These are phyloP conservation scores for Drosophila arawakana DNA, from an alignment of 1,140 invertebrate species.

Conservation along the genomic window DNA sequence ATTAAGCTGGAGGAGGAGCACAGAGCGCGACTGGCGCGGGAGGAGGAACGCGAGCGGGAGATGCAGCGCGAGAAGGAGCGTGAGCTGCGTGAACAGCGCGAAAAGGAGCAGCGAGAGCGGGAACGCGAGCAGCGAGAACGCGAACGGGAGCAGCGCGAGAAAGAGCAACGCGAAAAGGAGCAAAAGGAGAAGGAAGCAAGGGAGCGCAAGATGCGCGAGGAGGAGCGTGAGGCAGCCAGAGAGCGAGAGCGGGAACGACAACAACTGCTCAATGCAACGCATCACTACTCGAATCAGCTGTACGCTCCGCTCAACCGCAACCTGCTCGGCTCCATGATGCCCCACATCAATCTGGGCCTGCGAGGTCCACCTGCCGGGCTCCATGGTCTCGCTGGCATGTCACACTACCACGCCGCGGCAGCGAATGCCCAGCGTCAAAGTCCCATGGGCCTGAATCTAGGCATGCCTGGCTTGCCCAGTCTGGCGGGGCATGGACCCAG, in stretches of 20 bases:
- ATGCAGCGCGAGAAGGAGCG: slow-evolving; percentile 85
- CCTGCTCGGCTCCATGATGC: slow-evolving; percentile 77
- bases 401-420: slow-evolving; percentile 78
- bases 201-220: slow-evolving; percentile 72
- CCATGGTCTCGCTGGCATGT: slow-evolving; percentile 72
- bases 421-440: slow-evolving; percentile 77
- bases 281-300: slow-evolving; percentile 81
- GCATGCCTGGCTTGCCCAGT: slow-evolving; percentile 67
- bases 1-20: slow-evolving; percentile 88
- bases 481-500: slow-evolving; percentile 69
- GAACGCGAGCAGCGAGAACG: slow-evolving; percentile 79
- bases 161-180: slow-evolving; percentile 74
- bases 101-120: slow-evolving; percentile 83
- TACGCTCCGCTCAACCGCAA: slow-evolving; percentile 78
- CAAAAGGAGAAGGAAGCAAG: slow-evolving; percentile 75
- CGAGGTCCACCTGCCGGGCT: slow-evolving; percentile 67
- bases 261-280: slow-evolving; percentile 72
- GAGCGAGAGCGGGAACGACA: slow-evolving; percentile 77
- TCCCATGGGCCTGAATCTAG: slow-evolving; percentile 78
- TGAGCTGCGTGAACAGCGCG: slow-evolving; percentile 83
- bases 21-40: slow-evolving; percentile 86
- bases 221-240: slow-evolving; percentile 61
- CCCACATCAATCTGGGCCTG: slow-evolving; percentile 72
- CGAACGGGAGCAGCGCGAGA: slow-evolving; percentile 80
- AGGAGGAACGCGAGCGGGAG: slow-evolving; percentile 87